Evolutionary conservation across 2,113 vertebrate species (phyloP), one percentile per base, ranked within the genome.

Genomic region (Labeo rohita): DNA sequence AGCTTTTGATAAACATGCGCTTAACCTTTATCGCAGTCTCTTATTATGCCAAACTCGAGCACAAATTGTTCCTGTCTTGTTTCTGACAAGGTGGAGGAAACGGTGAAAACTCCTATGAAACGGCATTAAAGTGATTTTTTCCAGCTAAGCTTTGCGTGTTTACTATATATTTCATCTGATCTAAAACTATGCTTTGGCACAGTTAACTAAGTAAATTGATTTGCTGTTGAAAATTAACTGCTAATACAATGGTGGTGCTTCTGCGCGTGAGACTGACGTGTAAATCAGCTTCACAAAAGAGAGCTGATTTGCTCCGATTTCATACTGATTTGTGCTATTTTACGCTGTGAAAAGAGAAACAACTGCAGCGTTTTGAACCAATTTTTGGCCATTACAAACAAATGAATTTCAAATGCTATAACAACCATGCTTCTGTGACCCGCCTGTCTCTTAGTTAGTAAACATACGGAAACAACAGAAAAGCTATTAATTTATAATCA

Each of bases 1-100:
- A 87, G 86, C 90, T 92, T 93, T 90, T 94, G 88, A 93, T 84
- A 91, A 94, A 94, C 92, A 94, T 91, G 91, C 89, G 91, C 88
- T 91, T 91, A 92, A 94, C 92, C 91, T 91, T 94, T 45, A 85
- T 47, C 28, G 18, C 11, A 47, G 5, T 49, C 49, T 36, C 63
- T 85, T 81, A 36, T 88, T 43, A 88, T 88, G 70, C 80, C 65
- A 72, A 78, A 49, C 34, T 16, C 72, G 82, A 84, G 90, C 89
- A 91, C 93, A 92, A 83, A 91, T 85, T 84, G 84, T 91, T 92
- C 50, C 82, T 82, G 83, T 90, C 87, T 92, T 65, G 90, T 92
- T 85, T 65, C 83, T 59, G 18, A 52, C 49, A 50, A 36, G 39
- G 16, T 43, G 21, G 28, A 81, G 54, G 8, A 78, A 80, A 63